phyloP scores from a whole-genome alignment of 2,113 vertebrate genomes.

The Paradoxurus hermaphroditus region DNA sequence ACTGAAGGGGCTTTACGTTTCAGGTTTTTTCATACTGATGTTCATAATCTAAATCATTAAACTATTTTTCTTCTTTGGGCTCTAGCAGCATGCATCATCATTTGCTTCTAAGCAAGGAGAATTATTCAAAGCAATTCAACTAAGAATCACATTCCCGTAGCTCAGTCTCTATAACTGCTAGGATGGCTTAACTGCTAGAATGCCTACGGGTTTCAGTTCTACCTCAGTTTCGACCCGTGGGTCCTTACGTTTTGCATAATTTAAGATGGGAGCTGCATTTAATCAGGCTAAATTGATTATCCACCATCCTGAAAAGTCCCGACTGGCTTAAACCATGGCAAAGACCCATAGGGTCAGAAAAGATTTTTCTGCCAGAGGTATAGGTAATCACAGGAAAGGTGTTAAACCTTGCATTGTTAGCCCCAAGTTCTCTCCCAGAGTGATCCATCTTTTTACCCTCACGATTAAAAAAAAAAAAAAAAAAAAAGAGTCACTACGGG shows the following conservation, averaged over 20 bases:
- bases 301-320: constrained; percentile 63
- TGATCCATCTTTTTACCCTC: constrained; percentile 16
- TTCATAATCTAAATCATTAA: constrained; percentile 82
- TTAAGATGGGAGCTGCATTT: constrained; percentile 76
- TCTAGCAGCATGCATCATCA: constrained; percentile 75
- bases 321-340: constrained; percentile 45
- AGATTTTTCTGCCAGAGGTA: constrained; percentile 52
- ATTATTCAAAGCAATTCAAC: constrained; percentile 75
- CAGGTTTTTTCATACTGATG: constrained; percentile 59
- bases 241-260: constrained; percentile 66
- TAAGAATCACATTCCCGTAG: constrained; percentile 69
- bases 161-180: constrained; percentile 48
- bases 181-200: constrained; percentile 59
- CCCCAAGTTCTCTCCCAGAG: background rate
- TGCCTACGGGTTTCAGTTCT: constrained; percentile 51
- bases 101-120: constrained; percentile 80
- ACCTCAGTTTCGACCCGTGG: constrained; percentile 59
- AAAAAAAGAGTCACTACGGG: background rate
- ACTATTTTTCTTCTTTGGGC: constrained; percentile 80
- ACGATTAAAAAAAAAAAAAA: background rate
- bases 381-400: constrained; percentile 43
- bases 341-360: constrained; percentile 51
- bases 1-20: constrained; percentile 81
- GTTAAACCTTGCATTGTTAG: constrained; percentile 34
- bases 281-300: constrained; percentile 78